Base-by-base conservation (phyloP, 1,140 invertebrate genomes). In the Eurosta solidaginis region DNA sequence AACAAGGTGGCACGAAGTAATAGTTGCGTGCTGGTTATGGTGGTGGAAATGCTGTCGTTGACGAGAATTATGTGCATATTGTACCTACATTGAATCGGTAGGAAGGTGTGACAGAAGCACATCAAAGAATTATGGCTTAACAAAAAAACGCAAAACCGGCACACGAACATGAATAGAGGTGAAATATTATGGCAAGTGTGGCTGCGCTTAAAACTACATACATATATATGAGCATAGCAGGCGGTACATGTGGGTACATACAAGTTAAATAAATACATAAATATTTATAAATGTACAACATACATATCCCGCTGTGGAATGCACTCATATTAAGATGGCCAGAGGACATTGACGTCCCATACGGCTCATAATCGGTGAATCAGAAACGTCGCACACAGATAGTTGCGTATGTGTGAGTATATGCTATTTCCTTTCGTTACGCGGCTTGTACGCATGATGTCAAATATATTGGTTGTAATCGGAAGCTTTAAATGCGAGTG, bases 51-150 rank as follows among this genome's bases (percentile, higher is more conserved):
- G 0, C 20, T 52, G 22, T 7, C 12, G 59, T 6, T 12, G 33
- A n/a, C 5, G 54, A n/a, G 12, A 63, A 63, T 4, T 29, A n/a
- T n/a, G n/a, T n/a, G n/a, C n/a, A n/a, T n/a, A n/a, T n/a, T n/a
- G n/a, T n/a, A n/a, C n/a, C n/a, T n/a, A 29, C 17, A 63, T 63
- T 36, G 25, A 14, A 63, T 14, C 54, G 29, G 54, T 25, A 63
- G 14, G 54, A 29, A 17, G 59, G 59, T 27, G 59, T 68, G 59
- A 68, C 59, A 68, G 59, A 68, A 68, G 59, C 59, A 20, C 59
- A 68, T 68, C 59, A 68, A 68, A 68, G 59, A 68, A 68, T 68
- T 68, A 68, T 68, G 33, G 59, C 59, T 68, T 68, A 33, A 68
- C 59, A 68, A 68, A 27, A 63, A n/a, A 4, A 63, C 14, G 14